A percentile compares a stretch with the other conserved stretches of the same genome.
These are phyloP conservation scores for Eidolon dupreanum DNA, from an alignment of 2,797 vertebrate species.

Conservation along the genomic window DNA sequence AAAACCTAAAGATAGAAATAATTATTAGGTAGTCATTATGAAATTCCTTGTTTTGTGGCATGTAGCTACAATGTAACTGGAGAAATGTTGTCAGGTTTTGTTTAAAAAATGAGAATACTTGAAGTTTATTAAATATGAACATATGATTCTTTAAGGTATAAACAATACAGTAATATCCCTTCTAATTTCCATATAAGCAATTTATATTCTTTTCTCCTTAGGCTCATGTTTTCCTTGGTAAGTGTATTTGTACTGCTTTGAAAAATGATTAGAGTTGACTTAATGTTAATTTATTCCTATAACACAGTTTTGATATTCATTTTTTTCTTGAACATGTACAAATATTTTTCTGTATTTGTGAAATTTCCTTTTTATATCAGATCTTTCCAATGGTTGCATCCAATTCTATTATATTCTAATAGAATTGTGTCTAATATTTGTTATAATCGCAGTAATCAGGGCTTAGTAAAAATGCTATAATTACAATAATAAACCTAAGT, in stretches of 20 bases:
- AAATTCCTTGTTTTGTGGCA: slow-evolving; percentile 45
- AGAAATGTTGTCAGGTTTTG: slow-evolving; percentile 55
- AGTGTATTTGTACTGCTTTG: slow-evolving; percentile 46
- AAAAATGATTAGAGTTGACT: slow-evolving; percentile 67
- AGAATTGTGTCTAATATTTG: slow-evolving; percentile 10
- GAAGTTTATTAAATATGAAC: slow-evolving; percentile 69
- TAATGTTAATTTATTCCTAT: slow-evolving; percentile 49
- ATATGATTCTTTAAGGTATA: slow-evolving; percentile 58
- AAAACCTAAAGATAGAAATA: slow-evolving; percentile 51
- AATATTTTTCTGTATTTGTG: slow-evolving; percentile 43
- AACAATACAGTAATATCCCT: slow-evolving; percentile 54
- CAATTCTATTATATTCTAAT: not conserved
- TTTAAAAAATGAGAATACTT: slow-evolving; percentile 70
- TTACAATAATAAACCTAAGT: not conserved
- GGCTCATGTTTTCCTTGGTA: slow-evolving; percentile 35
- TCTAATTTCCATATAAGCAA: slow-evolving; percentile 56
- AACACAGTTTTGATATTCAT: slow-evolving; percentile 39
- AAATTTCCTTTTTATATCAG: slow-evolving; percentile 21
- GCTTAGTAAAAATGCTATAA: not conserved
- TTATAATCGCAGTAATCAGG: not conserved
- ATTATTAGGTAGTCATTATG: slow-evolving; percentile 27
- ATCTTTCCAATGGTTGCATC: not conserved
- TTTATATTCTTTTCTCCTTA: slow-evolving; percentile 59
- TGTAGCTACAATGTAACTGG: not conserved
- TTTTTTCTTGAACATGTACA: slow-evolving; percentile 9